Conservation (phyloP, 2,113 vertebrate species). For the Strix uralensis region DNA sequence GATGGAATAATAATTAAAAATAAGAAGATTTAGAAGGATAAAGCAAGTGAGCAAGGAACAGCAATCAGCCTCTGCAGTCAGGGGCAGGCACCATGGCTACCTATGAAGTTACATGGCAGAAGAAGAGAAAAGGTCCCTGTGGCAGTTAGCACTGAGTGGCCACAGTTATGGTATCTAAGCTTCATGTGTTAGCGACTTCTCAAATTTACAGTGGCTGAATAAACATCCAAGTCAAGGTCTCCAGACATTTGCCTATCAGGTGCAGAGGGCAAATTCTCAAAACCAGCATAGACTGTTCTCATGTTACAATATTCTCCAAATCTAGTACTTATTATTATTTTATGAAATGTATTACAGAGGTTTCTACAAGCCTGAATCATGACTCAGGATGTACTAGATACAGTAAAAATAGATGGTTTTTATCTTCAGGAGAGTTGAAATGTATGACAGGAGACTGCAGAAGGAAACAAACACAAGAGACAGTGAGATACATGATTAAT, state of each 20-base stretch:
- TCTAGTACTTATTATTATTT: not conserved
- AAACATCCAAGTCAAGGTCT: not conserved
- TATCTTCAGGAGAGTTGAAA: not conserved
- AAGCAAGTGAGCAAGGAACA: not conserved
- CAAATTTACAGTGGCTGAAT: not conserved
- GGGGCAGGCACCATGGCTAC: not conserved
- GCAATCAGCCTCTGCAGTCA: not conserved
- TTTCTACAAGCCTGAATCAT: not conserved
- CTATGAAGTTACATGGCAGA: not conserved
- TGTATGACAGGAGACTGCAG: not conserved
- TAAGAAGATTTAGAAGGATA: not conserved
- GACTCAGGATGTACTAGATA: not conserved
- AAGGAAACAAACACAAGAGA: not conserved
- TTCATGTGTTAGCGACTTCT: not conserved
- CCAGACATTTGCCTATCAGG: not conserved
- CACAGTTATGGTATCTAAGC: not conserved
- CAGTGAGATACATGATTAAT: not conserved
- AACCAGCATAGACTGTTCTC: not conserved
- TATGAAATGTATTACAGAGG: not conserved
- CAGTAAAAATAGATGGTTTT: not conserved
- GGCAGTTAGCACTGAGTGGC: not conserved
- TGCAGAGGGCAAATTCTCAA: not conserved
- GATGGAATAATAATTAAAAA: not conserved
- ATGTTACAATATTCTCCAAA: not conserved
- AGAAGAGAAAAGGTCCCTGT: not conserved